Evolutionary conservation across 2,113 vertebrate species (phyloP).

Genomic region (Ranitomeya variabilis): DNA sequence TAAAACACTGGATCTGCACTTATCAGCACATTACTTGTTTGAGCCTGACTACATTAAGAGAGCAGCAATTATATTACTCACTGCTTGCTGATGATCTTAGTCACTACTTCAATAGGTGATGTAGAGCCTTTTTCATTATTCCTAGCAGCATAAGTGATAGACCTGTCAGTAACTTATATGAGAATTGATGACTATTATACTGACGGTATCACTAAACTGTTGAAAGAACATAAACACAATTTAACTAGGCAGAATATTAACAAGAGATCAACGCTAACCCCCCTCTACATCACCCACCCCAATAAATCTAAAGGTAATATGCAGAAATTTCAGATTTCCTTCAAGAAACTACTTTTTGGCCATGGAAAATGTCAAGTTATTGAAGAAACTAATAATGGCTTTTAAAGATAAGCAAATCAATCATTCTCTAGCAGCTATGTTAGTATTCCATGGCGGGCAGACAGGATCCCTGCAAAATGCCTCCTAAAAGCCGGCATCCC

Average conservation of each 20-base stretch:
- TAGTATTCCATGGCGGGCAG: too few species aligned
- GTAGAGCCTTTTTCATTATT: constrained; percentile 7
- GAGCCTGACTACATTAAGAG: constrained; percentile 20
- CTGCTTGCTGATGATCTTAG: constrained; percentile 39
- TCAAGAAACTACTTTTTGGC: too few species aligned
- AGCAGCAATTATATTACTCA: constrained; percentile 42
- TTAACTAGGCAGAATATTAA: background rate
- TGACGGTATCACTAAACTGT: background rate
- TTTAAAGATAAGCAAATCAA: too few species aligned
- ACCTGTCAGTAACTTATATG: background rate
- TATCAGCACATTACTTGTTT: constrained; percentile 17
- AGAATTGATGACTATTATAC: background rate
- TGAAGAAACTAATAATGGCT: too few species aligned
- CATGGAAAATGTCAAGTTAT: too few species aligned
- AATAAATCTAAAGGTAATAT: too few species aligned
- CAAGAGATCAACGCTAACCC: background rate
- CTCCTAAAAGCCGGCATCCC: too few species aligned
- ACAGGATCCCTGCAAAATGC: too few species aligned
- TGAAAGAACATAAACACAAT: background rate
- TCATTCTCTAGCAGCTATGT: too few species aligned
- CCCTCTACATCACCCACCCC: too few species aligned
- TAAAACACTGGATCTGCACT: constrained; percentile 22
- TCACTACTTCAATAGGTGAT: constrained; percentile 25
- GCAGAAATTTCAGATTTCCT: too few species aligned
- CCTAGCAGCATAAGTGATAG: constrained; percentile 2